phyloP scores from a whole-genome alignment of 1,140 invertebrate species.

The Holcopasites calliopsidis region DNA sequence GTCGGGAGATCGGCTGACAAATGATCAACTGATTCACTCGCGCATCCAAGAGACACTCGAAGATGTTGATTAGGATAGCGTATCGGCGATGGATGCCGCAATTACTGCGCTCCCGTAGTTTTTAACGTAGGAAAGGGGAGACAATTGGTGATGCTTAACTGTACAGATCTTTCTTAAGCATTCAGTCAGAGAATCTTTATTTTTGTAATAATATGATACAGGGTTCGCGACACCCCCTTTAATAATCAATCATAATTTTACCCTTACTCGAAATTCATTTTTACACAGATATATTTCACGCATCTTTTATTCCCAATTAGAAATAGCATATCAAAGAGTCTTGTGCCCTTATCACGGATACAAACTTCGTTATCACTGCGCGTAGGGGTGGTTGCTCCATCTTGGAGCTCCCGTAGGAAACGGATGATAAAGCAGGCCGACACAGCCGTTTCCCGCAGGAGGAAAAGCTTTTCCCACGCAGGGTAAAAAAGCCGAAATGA shows the following conservation, averaged over 20 bases:
- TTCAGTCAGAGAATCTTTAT: too few relatives aligned
- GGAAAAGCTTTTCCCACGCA: slow-evolving; percentile 40
- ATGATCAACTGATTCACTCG: slow-evolving; percentile 28
- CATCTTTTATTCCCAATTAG: too few relatives aligned
- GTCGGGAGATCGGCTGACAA: neutral
- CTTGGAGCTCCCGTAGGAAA: slow-evolving; percentile 48
- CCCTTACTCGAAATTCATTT: too few relatives aligned
- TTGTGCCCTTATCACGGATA: too few relatives aligned
- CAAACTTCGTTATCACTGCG: too few relatives aligned
- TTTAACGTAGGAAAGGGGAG: accelerated
- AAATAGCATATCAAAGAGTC: too few relatives aligned
- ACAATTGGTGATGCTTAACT: too few relatives aligned
- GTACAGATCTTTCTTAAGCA: neutral
- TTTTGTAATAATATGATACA: too few relatives aligned
- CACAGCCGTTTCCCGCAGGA: slow-evolving; percentile 8
- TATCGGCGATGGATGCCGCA: neutral
- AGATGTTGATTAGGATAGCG: neutral
- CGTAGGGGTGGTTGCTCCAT: slow-evolving; percentile 51
- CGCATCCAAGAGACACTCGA: neutral
- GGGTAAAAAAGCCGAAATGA: slow-evolving; percentile 46
- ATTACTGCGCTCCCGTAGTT: neutral
- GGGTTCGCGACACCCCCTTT: too few relatives aligned
- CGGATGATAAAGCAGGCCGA: slow-evolving; percentile 60
- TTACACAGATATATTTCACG: too few relatives aligned
- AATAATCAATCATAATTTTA: too few relatives aligned